These are phyloP conservation scores for Hymenochirus boettgeri DNA, from an alignment of 2,113 vertebrate species.

Conservation along the genomic window DNA sequence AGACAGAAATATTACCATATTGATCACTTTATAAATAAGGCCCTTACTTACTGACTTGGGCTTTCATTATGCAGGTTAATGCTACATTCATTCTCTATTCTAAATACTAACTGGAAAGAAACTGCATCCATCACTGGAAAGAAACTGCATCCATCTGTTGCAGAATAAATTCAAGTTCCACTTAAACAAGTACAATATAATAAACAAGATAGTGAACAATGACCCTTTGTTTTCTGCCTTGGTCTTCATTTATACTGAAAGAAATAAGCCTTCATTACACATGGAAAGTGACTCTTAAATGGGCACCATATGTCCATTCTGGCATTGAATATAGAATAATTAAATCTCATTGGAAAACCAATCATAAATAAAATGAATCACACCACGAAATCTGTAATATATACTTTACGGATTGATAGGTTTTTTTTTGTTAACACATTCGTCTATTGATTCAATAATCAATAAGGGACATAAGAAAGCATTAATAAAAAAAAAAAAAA, in stretches of 20 bases:
- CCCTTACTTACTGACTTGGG: constrained; percentile 1
- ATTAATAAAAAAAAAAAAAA: no score
- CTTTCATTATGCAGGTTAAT: constrained; percentile 22
- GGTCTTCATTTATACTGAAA: constrained; percentile 28
- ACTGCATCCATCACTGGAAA: no score
- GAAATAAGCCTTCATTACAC: constrained; percentile 24
- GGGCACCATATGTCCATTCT: constrained; percentile 32
- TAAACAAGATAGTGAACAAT: constrained; percentile 40
- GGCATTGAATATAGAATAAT: constrained; percentile 23
- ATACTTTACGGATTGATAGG: no score
- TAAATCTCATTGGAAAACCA: no score
- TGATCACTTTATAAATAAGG: no score
- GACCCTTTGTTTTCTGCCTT: constrained; percentile 19
- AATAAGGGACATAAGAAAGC: no score
- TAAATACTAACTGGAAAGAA: constrained; percentile 23
- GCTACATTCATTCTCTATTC: constrained; percentile 22
- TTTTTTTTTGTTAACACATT: no score
- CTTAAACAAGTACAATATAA: constrained; percentile 42
- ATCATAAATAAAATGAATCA: no score
- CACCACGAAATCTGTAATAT: no score
- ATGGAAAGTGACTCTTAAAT: constrained; percentile 29
- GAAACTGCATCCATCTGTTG: constrained; percentile 35
- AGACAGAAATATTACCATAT: no score
- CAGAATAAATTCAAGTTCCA: constrained; percentile 19
- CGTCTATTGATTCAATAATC: no score